Base-by-base conservation (phyloP, 2,797 vertebrate species). In the Dipus sagitta region DNA sequence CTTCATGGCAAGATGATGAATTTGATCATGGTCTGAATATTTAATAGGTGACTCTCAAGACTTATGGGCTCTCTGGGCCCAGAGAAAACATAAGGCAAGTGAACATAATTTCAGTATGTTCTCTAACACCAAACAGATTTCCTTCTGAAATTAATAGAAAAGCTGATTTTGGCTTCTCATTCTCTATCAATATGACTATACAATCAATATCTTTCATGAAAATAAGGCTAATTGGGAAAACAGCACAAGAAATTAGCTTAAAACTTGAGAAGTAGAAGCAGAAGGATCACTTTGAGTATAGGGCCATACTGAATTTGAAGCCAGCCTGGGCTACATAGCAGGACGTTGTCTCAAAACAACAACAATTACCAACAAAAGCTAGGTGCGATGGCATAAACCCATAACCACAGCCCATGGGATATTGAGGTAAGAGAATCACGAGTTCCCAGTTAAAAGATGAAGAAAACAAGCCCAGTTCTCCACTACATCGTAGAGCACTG, bases 391-490 rank as follows among this genome's bases (percentile, higher is more conserved):
- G 30, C 54, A 42, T 58, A 75, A 30, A 26, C 54, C 83, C 58
- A 9, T 21, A 18, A 13, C 72, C 83, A 34, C n/a, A 28, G 67
- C 15, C 20, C 28, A 9, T 38, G 26, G 10, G 20, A 74, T 24
- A 38, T 20, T 13, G 13, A 68, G 12, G 81, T 17, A 84, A 34
- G n/a, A n/a, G 84, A 6, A 81, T 32, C 89, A 32, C 20, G 88
- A 18, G 79, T 64, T 94, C 47, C 70, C 47, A n/a, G 42, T 68
- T 84, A 67, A 90, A 82, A 86, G 83, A 92, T 65, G 93, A 20
- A 2, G 21, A 17, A 62, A 21, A 1, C 58, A 77, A 77, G 21
- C 3, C 9, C 23, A 47, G 20, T 79, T 84, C 91, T 75, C 26
- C 52, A 47, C 23, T 47, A 18, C 77, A 60, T 28, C 6, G 74